Evolutionary conservation across 2,888 invertebrate genomes (phyloP).

Genomic region (Hemicrepidius hirtus): DNA sequence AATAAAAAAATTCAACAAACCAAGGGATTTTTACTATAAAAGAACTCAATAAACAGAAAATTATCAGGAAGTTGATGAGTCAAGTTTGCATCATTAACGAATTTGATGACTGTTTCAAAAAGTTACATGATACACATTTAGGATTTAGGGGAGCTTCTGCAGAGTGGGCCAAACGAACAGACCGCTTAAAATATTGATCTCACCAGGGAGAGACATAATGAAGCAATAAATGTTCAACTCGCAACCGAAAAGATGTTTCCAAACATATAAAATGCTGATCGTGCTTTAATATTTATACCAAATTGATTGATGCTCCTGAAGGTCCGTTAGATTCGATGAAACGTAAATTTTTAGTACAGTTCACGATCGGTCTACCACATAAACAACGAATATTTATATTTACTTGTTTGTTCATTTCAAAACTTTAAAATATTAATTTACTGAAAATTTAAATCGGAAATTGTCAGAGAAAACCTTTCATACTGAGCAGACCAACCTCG

Average conservation of each 20-base stretch:
- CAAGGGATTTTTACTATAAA: not conserved
- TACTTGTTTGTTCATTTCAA: no score
- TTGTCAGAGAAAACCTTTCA: no score
- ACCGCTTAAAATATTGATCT: slow-evolving; percentile 58
- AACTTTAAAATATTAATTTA: no score
- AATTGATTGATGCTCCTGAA: slow-evolving; percentile 63
- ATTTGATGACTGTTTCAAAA: slow-evolving; percentile 65
- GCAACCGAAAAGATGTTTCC: slow-evolving; percentile 65
- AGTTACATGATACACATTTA: slow-evolving; percentile 57
- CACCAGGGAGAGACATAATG: slow-evolving; percentile 56
- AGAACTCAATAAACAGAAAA: slow-evolving; percentile 35
- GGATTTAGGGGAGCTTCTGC: slow-evolving; percentile 57
- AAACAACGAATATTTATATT: no score
- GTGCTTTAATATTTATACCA: slow-evolving; percentile 69
- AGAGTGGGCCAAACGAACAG: slow-evolving; percentile 57
- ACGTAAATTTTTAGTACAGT: slow-evolving; percentile 45
- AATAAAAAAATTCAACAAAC: not conserved
- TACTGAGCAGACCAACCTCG: no score
- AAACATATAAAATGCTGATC: slow-evolving; percentile 69
- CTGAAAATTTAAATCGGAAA: no score
- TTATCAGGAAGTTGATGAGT: slow-evolving; percentile 62
- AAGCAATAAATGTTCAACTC: slow-evolving; percentile 66
- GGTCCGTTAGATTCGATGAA: slow-evolving; percentile 57
- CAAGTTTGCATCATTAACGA: slow-evolving; percentile 66
- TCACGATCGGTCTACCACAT: not conserved